These are phyloP conservation scores for Nipponia nippon DNA, from an alignment of 2,113 vertebrate genomes.

Conservation along the genomic window DNA sequence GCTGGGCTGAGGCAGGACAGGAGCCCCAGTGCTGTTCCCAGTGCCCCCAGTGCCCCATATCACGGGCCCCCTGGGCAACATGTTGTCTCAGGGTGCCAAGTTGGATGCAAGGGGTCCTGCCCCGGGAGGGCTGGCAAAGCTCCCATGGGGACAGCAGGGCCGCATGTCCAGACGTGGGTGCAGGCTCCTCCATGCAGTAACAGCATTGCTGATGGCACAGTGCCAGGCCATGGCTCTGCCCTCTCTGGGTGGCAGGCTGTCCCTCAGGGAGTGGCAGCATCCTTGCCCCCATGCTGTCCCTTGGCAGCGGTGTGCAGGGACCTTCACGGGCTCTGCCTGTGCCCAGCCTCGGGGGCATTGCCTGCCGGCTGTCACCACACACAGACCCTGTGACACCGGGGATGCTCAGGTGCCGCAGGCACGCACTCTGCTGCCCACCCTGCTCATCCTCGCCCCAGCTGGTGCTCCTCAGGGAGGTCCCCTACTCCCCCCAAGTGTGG, in stretches of 20 bases:
- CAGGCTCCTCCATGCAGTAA: background rate
- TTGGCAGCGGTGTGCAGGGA: background rate
- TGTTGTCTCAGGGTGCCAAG: fast-evolving
- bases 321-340: fast-evolving
- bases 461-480: background rate
- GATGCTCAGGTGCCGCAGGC: background rate
- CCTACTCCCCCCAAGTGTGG: background rate
- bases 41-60: background rate
- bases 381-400: background rate
- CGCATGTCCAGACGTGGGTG: background rate
- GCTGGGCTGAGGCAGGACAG: background rate
- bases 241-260: background rate
- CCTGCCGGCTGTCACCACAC: fast-evolving
- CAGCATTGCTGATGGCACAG: background rate
- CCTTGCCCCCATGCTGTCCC: background rate
- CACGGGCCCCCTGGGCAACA: background rate
- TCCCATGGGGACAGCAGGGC: background rate
- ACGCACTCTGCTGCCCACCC: background rate
- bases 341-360: background rate
- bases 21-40: background rate
- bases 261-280: background rate
- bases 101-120: background rate
- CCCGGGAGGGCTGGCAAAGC: background rate
- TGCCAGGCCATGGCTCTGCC: background rate
- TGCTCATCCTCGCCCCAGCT: background rate